Percentiles rank a stretch among this genome's conserved stretches.
Evolutionary conservation across 2,797 vertebrate species (phyloP).

Genomic region (Thaleichthys pacificus): DNA sequence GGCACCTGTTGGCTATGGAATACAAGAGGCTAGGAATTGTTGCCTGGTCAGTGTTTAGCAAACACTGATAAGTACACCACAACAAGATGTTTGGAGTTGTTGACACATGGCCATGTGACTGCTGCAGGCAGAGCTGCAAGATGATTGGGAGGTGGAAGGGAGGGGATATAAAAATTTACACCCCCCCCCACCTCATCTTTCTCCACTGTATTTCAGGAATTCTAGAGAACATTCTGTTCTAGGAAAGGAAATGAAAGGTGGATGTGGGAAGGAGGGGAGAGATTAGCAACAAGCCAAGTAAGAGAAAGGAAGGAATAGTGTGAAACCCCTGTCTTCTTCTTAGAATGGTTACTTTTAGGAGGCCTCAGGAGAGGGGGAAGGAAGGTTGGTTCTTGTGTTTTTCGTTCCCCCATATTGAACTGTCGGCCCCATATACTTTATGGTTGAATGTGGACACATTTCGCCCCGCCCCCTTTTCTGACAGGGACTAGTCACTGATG

Average conservation of each 20-base stretch:
- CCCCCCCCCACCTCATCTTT: background rate
- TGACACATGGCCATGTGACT: background rate
- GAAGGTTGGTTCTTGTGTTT: background rate
- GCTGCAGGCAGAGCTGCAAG: background rate
- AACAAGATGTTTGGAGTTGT: background rate
- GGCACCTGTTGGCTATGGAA: background rate
- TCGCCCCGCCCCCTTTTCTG: no score
- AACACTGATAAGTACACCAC: background rate
- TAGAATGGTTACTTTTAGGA: slow-evolving; percentile 10
- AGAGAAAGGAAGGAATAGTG: background rate
- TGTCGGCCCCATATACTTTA: no score
- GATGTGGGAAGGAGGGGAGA: background rate
- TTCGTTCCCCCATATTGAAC: no score
- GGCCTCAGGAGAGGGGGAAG: background rate
- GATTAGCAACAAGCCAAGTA: background rate
- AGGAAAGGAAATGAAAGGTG: background rate
- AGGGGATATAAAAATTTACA: background rate
- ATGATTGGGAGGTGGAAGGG: background rate
- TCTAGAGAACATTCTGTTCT: slow-evolving; percentile 11
- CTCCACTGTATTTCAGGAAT: slow-evolving; percentile 8
- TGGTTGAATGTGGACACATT: no score
- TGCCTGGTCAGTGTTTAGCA: background rate
- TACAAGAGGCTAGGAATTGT: background rate
- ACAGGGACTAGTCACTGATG: no score
- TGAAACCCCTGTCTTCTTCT: background rate